Conservation (phyloP, 2,113 vertebrate species). For the Chascanopsetta lugubris region DNA sequence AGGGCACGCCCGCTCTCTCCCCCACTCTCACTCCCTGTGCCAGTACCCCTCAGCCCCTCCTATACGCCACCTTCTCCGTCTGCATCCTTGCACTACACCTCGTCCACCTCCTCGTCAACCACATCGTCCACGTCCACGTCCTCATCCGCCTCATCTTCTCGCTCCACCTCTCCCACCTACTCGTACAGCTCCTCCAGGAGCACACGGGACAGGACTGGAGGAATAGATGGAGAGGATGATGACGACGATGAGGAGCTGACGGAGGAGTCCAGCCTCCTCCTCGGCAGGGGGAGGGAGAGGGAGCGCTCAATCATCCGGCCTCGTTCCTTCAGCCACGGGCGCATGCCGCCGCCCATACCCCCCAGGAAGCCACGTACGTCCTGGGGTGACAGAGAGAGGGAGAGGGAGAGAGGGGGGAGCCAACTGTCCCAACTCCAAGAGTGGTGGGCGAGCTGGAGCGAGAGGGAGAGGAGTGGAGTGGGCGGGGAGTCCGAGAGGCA, state of each 20-base stretch:
- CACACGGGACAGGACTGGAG: slow-evolving; percentile 75
- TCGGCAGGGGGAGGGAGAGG: slow-evolving; percentile 77
- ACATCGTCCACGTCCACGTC: slow-evolving; percentile 79
- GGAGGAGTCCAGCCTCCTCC: slow-evolving; percentile 83
- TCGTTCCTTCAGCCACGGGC: slow-evolving; percentile 81
- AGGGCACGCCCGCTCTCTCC: slow-evolving; percentile 81
- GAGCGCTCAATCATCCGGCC: slow-evolving; percentile 77
- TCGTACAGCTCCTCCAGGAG: slow-evolving; percentile 82
- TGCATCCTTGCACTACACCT: slow-evolving; percentile 81
- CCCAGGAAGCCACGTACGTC: slow-evolving; percentile 82
- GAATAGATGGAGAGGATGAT: slow-evolving; percentile 77
- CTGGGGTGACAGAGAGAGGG: slow-evolving; percentile 77
- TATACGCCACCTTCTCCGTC: slow-evolving; percentile 82
- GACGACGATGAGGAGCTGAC: slow-evolving; percentile 82
- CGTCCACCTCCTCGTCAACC: slow-evolving; percentile 76
- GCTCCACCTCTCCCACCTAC: slow-evolving; percentile 81
- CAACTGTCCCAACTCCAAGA: slow-evolving; percentile 83
- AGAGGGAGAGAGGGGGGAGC: slow-evolving; percentile 79
- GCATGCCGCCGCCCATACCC: slow-evolving; percentile 81
- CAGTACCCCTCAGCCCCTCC: slow-evolving; percentile 81
- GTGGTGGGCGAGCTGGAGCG: slow-evolving; percentile 84
- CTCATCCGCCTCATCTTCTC: slow-evolving; percentile 79
- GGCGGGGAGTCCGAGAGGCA: slow-evolving; percentile 75
- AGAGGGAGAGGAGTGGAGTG: slow-evolving; percentile 73
- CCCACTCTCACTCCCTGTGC: slow-evolving; percentile 83